phyloP scores from a whole-genome alignment of 2,797 vertebrate genomes.

The Mergus octosetaceus region DNA sequence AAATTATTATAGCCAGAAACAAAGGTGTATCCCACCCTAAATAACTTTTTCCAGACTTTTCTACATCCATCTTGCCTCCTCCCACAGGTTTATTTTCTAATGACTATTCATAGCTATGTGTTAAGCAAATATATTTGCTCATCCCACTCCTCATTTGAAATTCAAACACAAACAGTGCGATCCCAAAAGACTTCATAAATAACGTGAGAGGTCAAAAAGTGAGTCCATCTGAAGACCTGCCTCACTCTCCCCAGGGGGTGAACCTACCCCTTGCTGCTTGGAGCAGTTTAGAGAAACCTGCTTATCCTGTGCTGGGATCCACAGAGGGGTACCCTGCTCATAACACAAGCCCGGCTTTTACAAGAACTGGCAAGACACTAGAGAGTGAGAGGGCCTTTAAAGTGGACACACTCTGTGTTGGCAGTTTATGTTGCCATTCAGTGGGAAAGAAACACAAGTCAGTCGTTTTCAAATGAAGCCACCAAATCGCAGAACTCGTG shows the following conservation, averaged over 20 bases:
- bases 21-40: background rate
- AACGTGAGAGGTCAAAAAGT: background rate
- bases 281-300: background rate
- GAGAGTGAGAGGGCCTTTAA: background rate
- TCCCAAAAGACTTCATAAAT: conserved; percentile 29
- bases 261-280: background rate
- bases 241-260: background rate
- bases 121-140: conserved; percentile 33
- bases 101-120: background rate
- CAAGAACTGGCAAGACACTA: conserved; percentile 15
- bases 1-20: background rate
- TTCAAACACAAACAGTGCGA: background rate
- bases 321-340: background rate
- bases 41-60: background rate
- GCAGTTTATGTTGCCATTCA: conserved; percentile 11
- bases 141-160: conserved; percentile 25
- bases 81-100: background rate
- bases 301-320: background rate
- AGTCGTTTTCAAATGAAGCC: conserved; percentile 22
- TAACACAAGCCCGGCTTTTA: background rate
- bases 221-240: background rate
- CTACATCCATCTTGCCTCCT: background rate
- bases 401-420: conserved; percentile 21
- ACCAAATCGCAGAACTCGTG: background rate
- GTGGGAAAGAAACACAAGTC: conserved; percentile 44